These are phyloP conservation scores for Alexandromys fortis DNA, from an alignment of 2,113 vertebrate genomes.

Conservation along the genomic window DNA sequence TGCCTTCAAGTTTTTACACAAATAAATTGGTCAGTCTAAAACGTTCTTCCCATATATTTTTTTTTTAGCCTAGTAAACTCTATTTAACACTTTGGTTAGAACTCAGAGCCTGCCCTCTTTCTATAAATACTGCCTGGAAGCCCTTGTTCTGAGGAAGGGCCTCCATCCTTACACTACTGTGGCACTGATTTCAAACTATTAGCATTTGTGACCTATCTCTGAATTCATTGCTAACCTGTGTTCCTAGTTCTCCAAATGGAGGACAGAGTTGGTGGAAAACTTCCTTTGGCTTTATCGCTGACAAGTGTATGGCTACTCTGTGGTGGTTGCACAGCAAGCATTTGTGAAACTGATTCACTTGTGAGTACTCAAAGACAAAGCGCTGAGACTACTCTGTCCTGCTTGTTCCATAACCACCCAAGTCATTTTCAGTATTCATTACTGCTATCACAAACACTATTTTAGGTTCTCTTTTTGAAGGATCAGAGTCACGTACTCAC, in stretches of 20 bases:
- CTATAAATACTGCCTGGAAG: neutral
- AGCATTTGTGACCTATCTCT: neutral
- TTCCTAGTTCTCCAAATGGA: neutral
- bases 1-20: neutral
- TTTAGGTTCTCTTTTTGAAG: slow-evolving; percentile 17
- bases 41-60: neutral
- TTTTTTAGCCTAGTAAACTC: neutral
- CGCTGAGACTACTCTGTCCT: neutral
- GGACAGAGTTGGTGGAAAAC: neutral
- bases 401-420: neutral
- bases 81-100: neutral
- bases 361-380: neutral
- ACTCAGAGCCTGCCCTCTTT: neutral
- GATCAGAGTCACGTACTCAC: slow-evolving; percentile 1
- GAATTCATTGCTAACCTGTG: neutral
- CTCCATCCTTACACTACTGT: neutral
- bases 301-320: neutral
- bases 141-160: neutral
- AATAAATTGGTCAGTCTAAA: neutral
- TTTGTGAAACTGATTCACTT: neutral
- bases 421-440: neutral
- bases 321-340: neutral
- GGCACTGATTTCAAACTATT: neutral
- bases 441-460: slow-evolving; percentile 24
- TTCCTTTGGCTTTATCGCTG: neutral